A percentile compares a stretch with the other conserved stretches of the same genome.
Conservation (phyloP, 2,113 vertebrate species). For the Solea solea region DNA sequence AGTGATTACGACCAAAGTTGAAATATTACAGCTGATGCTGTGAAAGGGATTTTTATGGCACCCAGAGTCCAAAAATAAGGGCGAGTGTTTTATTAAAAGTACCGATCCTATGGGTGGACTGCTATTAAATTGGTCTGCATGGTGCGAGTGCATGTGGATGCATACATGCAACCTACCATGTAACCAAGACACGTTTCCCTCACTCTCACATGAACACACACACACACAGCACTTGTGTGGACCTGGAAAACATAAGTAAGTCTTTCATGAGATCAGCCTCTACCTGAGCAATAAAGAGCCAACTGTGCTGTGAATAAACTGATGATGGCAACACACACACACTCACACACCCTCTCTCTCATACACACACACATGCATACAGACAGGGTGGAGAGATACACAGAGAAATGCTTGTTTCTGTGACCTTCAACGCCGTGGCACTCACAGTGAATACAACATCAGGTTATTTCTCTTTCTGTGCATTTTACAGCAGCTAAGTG, state of each 20-base stretch:
- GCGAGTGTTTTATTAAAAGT: background rate
- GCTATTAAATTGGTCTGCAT: conserved; percentile 17
- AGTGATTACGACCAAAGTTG: background rate
- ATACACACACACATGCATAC: conserved; percentile 9
- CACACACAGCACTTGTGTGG: conserved; percentile 47
- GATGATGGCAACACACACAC: conserved; percentile 62
- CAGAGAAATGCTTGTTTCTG: conserved; percentile 76
- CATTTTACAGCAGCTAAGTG: conserved; percentile 28
- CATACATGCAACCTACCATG: conserved; percentile 11
- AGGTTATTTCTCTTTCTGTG: conserved; percentile 50
- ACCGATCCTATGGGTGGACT: conserved; percentile 1
- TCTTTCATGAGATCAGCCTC: conserved; percentile 77
- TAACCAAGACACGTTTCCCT: conserved; percentile 3
- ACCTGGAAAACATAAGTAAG: conserved; percentile 73
- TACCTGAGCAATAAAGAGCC: conserved; percentile 78
- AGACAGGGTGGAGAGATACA: conserved; percentile 34
- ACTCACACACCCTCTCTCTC: conserved; percentile 1
- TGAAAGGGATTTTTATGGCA: background rate
- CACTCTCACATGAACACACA: conserved; percentile 23
- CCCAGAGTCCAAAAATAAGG: background rate
- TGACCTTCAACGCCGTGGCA: conserved; percentile 62
- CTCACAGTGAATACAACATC: conserved; percentile 58
- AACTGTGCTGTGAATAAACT: conserved; percentile 78
- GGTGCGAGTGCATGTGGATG: conserved; percentile 19
- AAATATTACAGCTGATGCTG: background rate